phyloP scores from a whole-genome alignment of 2,113 vertebrate species.

The Semnopithecus entellus region DNA sequence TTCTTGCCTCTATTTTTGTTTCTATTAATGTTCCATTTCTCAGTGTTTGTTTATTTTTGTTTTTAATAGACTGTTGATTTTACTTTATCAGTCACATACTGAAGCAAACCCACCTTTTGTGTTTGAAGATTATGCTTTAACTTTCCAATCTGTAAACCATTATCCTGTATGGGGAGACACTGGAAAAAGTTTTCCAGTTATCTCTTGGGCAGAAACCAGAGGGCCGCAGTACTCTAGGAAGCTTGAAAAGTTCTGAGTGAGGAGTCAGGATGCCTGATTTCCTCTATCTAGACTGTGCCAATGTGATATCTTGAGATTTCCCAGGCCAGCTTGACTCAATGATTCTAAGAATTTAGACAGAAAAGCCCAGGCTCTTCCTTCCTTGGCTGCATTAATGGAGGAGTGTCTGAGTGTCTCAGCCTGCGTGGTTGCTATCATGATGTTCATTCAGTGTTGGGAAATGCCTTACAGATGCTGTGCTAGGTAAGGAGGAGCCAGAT shows the following conservation, averaged over 20 bases:
- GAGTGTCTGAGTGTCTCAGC: not conserved
- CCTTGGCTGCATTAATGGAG: not conserved
- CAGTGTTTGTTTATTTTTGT: not conserved
- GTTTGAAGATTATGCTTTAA: conserved; percentile 13
- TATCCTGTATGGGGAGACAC: not conserved
- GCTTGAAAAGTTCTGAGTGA: not conserved
- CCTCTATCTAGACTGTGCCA: not conserved
- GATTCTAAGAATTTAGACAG: conserved; percentile 10
- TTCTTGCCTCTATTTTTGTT: not conserved
- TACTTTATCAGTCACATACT: not conserved
- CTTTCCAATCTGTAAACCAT: conserved; percentile 40
- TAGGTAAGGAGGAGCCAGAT: not conserved
- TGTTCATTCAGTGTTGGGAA: not conserved
- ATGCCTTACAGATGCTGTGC: not conserved
- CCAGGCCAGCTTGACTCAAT: conserved; percentile 20
- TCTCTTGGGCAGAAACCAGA: conserved; percentile 18
- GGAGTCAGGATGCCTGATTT: conserved; percentile 6
- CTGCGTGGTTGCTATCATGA: not conserved
- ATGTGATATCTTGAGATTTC: not conserved
- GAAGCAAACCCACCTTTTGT: not conserved
- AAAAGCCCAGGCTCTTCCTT: not conserved
- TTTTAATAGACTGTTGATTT: not conserved
- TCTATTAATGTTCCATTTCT: not conserved
- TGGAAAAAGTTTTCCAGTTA: not conserved
- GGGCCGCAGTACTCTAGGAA: not conserved